These are phyloP conservation scores for Tapera naevia DNA, from an alignment of 2,797 vertebrate genomes.

Conservation along the genomic window DNA sequence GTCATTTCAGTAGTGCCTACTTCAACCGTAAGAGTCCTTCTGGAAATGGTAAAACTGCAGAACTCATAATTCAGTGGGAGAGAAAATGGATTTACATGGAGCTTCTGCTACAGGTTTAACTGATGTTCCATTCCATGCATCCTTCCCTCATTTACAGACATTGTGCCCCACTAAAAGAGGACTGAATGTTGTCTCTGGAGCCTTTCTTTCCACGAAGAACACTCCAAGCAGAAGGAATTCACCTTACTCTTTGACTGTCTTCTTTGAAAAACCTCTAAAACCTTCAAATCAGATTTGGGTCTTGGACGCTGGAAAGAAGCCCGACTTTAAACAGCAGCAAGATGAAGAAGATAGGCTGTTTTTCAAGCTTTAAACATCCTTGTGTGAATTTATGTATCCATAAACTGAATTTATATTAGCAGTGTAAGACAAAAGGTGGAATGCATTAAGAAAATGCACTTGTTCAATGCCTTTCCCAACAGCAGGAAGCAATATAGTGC, in stretches of 20 bases:
- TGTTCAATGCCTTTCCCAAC: neutral
- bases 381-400: neutral
- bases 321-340: neutral
- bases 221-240: neutral
- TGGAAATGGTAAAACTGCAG: neutral
- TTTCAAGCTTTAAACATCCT: neutral
- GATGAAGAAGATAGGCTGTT: neutral
- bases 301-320: neutral
- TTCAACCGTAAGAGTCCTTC: neutral
- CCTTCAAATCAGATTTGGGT: neutral
- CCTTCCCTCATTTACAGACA: neutral
- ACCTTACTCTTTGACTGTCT: neutral
- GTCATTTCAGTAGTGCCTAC: neutral
- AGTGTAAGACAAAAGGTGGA: neutral
- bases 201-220: neutral
- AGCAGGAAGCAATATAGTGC: neutral
- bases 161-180: neutral
- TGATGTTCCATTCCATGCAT: neutral
- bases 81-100: fast-evolving
- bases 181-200: fast-evolving
- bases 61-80: neutral
- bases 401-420: neutral
- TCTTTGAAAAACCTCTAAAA: neutral
- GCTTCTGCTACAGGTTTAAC: neutral
- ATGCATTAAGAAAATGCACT: fast-evolving